Percentiles rank a stretch among this genome's conserved stretches.
phyloP scores from a whole-genome alignment of 2,797 vertebrate species.

The Pelobates cultripes region DNA sequence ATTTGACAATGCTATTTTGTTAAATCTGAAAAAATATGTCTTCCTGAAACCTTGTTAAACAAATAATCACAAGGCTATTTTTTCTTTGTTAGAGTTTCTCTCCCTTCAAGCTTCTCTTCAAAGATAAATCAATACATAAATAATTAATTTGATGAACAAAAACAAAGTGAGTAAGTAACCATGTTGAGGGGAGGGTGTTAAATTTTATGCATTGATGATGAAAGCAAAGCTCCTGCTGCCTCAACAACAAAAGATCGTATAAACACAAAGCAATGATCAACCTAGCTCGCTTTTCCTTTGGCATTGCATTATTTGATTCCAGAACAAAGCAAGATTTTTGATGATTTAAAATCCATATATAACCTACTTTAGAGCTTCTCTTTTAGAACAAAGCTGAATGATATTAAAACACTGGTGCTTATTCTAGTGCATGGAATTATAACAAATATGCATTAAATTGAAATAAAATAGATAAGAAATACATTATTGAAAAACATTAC shows the following conservation, averaged over 20 bases:
- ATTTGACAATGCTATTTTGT: neutral
- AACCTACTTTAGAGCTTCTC: neutral
- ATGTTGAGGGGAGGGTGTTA: slow-evolving; percentile 52
- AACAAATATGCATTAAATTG: too few species aligned
- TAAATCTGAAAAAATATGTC: slow-evolving; percentile 2
- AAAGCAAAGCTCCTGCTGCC: slow-evolving; percentile 50
- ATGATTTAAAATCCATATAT: slow-evolving; percentile 20
- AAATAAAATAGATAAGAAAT: too few species aligned
- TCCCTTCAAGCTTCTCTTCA: slow-evolving; percentile 45
- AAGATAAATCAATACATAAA: slow-evolving; percentile 54
- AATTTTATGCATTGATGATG: slow-evolving; percentile 54
- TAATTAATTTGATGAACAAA: slow-evolving; percentile 55
- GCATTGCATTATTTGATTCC: slow-evolving; percentile 44
- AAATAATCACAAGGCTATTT: slow-evolving; percentile 32
- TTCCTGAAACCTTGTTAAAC: slow-evolving; percentile 27
- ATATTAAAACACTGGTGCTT: too few species aligned
- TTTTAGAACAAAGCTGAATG: too few species aligned
- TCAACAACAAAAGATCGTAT: slow-evolving; percentile 51
- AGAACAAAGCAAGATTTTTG: slow-evolving; percentile 50
- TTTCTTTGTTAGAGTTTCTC: slow-evolving; percentile 36
- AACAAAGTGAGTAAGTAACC: slow-evolving; percentile 55
- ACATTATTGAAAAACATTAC: too few species aligned
- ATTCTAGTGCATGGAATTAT: too few species aligned
- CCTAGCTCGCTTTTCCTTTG: slow-evolving; percentile 35
- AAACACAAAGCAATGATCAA: slow-evolving; percentile 50